Conservation (phyloP, 1,140 invertebrate species). For the Brachionus rotundiformis region DNA sequence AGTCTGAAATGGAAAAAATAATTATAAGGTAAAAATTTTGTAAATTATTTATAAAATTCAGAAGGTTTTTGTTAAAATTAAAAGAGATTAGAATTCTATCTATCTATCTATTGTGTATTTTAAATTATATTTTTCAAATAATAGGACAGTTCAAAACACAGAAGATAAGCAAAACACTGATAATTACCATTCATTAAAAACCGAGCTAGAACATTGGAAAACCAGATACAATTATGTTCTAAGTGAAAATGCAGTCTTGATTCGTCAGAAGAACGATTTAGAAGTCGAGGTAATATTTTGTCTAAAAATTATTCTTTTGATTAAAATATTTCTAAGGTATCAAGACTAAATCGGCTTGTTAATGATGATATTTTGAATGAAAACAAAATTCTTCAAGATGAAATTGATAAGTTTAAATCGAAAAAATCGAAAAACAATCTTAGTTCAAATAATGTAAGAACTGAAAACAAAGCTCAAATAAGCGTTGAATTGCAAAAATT, state of each 20-base stretch:
- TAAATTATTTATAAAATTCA: too few relatives aligned
- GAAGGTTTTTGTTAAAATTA: too few relatives aligned
- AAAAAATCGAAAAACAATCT: not conserved
- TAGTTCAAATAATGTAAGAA: not conserved
- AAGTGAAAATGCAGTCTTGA: conserved; percentile 18
- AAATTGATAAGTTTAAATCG: conserved; percentile 13
- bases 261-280: conserved; percentile 22
- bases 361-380: conserved; percentile 29
- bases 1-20: not conserved
- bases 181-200: not conserved
- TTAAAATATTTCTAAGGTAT: not conserved
- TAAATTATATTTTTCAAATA: not conserved
- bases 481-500: not conserved
- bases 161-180: not conserved
- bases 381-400: conserved; percentile 25
- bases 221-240: conserved; percentile 47
- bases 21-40: not conserved
- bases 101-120: not conserved
- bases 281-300: conserved; percentile 43
- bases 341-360: conserved; percentile 21
- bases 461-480: conserved; percentile 4
- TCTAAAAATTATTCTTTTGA: not conserved
- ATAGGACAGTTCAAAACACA: not conserved
- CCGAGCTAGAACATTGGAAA: conserved; percentile 48
- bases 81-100: too few relatives aligned